Percentiles rank a stretch among this genome's conserved stretches.
These are phyloP conservation scores for Epinephelus moara DNA, from an alignment of 2,113 vertebrate species.

Conservation along the genomic window DNA sequence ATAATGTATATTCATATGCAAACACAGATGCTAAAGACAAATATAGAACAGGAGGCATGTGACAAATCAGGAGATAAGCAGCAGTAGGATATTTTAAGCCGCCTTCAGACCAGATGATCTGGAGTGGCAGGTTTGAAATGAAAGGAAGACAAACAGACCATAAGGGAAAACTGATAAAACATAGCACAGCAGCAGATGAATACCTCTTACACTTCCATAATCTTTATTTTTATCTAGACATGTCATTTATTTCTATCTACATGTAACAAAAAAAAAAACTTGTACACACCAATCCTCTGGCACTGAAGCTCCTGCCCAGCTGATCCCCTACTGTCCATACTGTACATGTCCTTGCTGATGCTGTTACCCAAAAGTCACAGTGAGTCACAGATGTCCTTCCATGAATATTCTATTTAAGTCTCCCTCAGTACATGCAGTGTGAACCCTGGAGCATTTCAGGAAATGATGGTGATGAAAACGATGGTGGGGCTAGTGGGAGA, in stretches of 20 bases:
- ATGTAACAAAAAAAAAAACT: not conserved
- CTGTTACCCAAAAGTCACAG: conserved; percentile 44
- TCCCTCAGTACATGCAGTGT: conserved; percentile 37
- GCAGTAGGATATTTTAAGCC: not conserved
- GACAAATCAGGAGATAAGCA: not conserved
- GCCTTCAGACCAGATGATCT: not conserved
- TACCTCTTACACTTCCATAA: not conserved
- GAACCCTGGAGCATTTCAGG: conserved; percentile 50
- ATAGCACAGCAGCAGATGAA: not conserved
- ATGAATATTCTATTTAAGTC: conserved; percentile 66
- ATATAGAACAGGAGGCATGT: not conserved
- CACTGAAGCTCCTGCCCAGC: not conserved
- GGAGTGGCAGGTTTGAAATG: not conserved
- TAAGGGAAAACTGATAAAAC: no score
- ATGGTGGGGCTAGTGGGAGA: conserved; percentile 9
- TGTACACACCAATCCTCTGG: not conserved
- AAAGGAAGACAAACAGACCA: not conserved
- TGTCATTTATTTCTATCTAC: not conserved
- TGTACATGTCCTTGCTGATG: conserved; percentile 43
- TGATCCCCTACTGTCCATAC: conserved; percentile 46
- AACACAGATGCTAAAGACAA: not conserved
- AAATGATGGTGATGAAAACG: conserved; percentile 55
- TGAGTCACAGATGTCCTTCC: conserved; percentile 66
- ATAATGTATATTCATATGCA: not conserved
- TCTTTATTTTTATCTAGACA: not conserved